These are phyloP conservation scores for Melanotaenia boesemani DNA, from an alignment of 2,797 vertebrate species.

Conservation along the genomic window DNA sequence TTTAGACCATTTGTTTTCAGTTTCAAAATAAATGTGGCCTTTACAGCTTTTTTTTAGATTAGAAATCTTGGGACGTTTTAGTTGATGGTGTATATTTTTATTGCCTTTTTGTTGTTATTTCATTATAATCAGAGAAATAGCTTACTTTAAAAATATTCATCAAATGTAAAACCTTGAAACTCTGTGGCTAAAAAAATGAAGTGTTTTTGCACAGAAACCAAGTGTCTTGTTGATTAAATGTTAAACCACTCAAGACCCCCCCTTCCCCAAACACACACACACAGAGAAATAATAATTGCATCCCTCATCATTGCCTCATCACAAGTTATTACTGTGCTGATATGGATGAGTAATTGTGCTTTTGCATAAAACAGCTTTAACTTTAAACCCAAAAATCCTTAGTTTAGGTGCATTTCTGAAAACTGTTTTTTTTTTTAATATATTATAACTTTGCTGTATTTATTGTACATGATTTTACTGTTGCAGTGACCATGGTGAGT, in stretches of 20 bases:
- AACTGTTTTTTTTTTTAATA: not conserved
- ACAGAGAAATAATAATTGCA: slow-evolving; percentile 13
- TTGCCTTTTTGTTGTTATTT: not conserved
- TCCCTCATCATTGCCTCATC: slow-evolving; percentile 23
- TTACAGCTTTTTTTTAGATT: not conserved
- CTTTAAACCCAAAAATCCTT: not conserved
- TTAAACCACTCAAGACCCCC: slow-evolving; percentile 37
- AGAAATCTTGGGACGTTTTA: not conserved
- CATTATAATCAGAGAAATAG: not conserved
- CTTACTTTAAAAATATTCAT: not conserved
- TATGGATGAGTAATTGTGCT: not conserved
- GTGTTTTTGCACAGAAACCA: slow-evolving; percentile 12
- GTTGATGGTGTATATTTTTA: not conserved
- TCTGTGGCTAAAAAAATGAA: not conserved
- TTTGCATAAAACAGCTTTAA: not conserved
- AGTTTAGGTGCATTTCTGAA: not conserved
- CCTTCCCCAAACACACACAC: no score
- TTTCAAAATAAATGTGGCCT: not conserved
- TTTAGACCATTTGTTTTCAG: not conserved
- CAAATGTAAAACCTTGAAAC: slow-evolving; percentile 6
- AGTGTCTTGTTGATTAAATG: slow-evolving; percentile 58
- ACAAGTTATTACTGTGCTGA: slow-evolving; percentile 4
- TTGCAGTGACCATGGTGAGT: not conserved
- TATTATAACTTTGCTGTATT: not conserved
- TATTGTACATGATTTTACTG: not conserved